These are phyloP conservation scores for Porphyrio hochstetteri DNA, from an alignment of 2,113 vertebrate genomes.

Conservation along the genomic window DNA sequence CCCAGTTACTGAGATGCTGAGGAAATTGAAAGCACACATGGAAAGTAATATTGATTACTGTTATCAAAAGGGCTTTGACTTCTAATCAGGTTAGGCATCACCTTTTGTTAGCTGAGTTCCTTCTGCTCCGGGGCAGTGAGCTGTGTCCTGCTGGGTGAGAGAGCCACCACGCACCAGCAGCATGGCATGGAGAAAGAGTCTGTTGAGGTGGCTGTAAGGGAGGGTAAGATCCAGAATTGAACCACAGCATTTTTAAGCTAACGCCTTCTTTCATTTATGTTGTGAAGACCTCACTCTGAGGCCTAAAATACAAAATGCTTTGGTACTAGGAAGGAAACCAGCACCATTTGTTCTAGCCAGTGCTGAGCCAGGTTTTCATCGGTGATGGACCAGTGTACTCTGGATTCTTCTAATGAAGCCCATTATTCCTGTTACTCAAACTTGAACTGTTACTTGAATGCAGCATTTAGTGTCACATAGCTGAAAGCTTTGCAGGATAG, in stretches of 20 bases:
- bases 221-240: not conserved
- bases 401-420: slow-evolving; percentile 22
- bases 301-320: not conserved
- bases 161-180: fast-evolving
- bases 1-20: not conserved
- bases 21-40: not conserved
- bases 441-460: not conserved
- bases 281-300: not conserved
- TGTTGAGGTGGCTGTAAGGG: not conserved
- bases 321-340: not conserved
- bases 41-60: not conserved
- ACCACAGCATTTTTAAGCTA: not conserved
- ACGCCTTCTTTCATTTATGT: fast-evolving
- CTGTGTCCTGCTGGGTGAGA: not conserved
- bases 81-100: not conserved
- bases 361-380: not conserved
- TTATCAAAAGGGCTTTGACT: not conserved
- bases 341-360: not conserved
- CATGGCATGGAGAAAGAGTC: fast-evolving
- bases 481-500: slow-evolving; percentile 30
- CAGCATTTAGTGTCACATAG: not conserved
- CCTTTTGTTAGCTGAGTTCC: not conserved
- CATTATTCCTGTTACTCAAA: slow-evolving; percentile 44
- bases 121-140: not conserved
- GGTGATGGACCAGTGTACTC: not conserved